Conservation (phyloP, 2,113 vertebrate species). For the Delphinapterus leucas region DNA sequence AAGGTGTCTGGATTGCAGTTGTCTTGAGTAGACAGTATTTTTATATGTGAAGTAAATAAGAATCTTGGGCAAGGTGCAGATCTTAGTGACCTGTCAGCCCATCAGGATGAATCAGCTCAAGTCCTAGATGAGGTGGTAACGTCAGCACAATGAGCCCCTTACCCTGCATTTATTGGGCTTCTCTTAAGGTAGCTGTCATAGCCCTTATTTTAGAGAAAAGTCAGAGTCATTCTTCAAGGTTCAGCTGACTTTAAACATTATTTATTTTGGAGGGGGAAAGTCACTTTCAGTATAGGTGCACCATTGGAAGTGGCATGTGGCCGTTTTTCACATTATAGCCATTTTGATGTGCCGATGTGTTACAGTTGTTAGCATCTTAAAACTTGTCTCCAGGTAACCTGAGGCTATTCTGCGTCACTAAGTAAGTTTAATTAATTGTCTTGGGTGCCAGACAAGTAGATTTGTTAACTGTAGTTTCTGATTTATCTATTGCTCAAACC, state of each 20-base stretch:
- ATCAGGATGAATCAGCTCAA: conserved; percentile 44
- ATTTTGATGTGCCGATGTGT: neutral
- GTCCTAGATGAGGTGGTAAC: neutral
- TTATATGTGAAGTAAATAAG: conserved; percentile 38
- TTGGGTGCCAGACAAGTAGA: neutral
- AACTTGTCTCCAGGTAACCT: conserved; percentile 5
- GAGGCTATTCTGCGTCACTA: neutral
- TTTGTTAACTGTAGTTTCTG: conserved; percentile 45
- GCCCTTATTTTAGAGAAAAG: conserved; percentile 41
- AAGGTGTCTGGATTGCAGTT: neutral
- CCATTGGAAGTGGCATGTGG: neutral
- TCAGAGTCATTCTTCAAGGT: conserved; percentile 47
- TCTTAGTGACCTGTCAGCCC: conserved; percentile 52
- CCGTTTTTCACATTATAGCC: neutral
- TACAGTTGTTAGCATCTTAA: conserved; percentile 21
- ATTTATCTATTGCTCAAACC: conserved; percentile 29
- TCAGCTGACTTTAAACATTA: conserved; percentile 31
- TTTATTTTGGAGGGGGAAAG: conserved; percentile 32
- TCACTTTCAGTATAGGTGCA: neutral
- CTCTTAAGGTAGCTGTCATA: conserved; percentile 53
- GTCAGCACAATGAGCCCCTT: neutral
- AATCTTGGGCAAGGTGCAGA: conserved; percentile 25
- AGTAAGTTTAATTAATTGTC: conserved; percentile 28
- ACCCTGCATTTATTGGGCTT: conserved; percentile 12
- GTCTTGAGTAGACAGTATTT: conserved; percentile 20